Evolutionary conservation across 2,888 invertebrate species (phyloP).

Genomic region (Willowsia nigromaculata): DNA sequence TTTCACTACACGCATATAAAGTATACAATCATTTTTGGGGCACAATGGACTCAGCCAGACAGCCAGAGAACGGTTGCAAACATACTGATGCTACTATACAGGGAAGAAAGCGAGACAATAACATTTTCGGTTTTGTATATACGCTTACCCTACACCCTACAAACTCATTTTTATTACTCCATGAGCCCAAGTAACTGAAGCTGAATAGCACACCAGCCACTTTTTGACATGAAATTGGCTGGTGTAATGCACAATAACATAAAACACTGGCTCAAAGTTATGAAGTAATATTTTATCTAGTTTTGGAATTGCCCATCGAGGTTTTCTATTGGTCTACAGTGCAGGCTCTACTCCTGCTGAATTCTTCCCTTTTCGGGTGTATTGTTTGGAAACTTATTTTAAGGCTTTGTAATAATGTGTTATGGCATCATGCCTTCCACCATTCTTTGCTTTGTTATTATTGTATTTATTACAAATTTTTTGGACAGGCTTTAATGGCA

Average conservation of each 20-base stretch:
- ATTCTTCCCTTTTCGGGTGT: background rate
- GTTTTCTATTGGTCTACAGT: background rate
- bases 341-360: background rate
- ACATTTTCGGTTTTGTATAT: background rate
- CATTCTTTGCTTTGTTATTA: too few species aligned
- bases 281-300: conserved; percentile 58
- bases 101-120: background rate
- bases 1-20: background rate
- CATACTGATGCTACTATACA: background rate
- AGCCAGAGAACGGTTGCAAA: background rate
- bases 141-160: background rate
- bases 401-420: conserved; percentile 20
- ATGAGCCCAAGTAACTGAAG: background rate
- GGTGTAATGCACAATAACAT: conserved; percentile 19
- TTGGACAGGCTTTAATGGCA: conserved; percentile 4
- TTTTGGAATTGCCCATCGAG: conserved; percentile 25
- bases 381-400: background rate
- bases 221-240: conserved; percentile 56
- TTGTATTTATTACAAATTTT: conserved; percentile 24
- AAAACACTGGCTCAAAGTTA: conserved; percentile 34
- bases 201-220: background rate
- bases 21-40: too few species aligned
- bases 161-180: background rate
- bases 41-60: background rate
- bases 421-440: conserved; percentile 33